A percentile compares a stretch with the other conserved stretches of the same genome.
These are phyloP conservation scores for Xylota segnis DNA, from an alignment of 2,888 invertebrate genomes.

Conservation along the genomic window DNA sequence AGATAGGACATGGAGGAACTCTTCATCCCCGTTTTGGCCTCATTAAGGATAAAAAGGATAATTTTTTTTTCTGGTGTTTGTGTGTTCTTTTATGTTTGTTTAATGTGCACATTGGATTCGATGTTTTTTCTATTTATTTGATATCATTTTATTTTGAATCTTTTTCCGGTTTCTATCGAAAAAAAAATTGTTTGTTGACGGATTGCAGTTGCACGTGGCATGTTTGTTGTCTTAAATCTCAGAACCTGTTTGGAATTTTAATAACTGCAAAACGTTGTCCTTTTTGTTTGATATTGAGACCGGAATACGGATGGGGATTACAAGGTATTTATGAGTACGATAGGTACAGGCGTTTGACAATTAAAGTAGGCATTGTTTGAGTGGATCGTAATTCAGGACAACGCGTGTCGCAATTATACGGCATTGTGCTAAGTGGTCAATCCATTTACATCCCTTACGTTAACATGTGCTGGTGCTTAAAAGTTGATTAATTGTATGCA, in stretches of 20 bases:
- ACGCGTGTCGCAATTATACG: conserved; percentile 22
- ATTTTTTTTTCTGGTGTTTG: conserved; percentile 39
- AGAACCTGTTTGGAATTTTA: conserved; percentile 15
- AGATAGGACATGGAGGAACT: conserved; percentile 25
- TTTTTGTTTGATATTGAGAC: conserved; percentile 2
- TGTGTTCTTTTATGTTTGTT: conserved; percentile 60
- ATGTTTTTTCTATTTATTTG: conserved; percentile 3
- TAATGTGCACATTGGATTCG: conserved; percentile 21
- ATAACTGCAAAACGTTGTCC: conserved; percentile 11
- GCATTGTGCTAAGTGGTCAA: not conserved
- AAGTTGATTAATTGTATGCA: too few relatives aligned
- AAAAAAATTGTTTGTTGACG: conserved; percentile 16
- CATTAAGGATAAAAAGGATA: conserved; percentile 4
- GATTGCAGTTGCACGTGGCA: conserved; percentile 26
- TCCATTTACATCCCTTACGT: not conserved
- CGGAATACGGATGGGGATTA: conserved; percentile 18
- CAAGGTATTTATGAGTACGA: conserved; percentile 10
- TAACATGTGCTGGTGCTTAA: too few relatives aligned
- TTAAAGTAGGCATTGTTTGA: not conserved
- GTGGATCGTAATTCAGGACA: not conserved
- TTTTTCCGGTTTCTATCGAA: conserved; percentile 21
- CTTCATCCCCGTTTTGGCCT: conserved; percentile 43
- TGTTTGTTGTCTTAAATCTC: conserved; percentile 9
- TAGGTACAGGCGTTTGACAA: conserved; percentile 1
- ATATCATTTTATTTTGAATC: not conserved